A percentile compares a stretch with the other conserved stretches of the same genome.
phyloP scores from a whole-genome alignment of 2,113 vertebrate species.

The Eleginops maclovinus region DNA sequence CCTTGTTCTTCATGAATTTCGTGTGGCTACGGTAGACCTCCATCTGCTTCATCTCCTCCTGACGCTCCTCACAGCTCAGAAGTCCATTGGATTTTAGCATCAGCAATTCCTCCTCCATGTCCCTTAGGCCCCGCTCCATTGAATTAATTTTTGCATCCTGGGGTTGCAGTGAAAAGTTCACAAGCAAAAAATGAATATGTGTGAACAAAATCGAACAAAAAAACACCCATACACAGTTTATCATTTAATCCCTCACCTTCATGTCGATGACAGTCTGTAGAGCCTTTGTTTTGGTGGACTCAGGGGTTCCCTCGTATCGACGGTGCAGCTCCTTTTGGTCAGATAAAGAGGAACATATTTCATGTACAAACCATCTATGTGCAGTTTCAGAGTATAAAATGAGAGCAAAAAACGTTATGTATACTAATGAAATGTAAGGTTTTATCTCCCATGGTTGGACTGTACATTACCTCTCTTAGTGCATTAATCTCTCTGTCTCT shows the following conservation, averaged over 20 bases:
- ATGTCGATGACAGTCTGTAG: slow-evolving; percentile 98
- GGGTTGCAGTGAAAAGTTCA: neutral
- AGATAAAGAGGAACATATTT: slow-evolving; percentile 17
- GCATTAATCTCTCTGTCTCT: slow-evolving; percentile 93
- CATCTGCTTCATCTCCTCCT: slow-evolving; percentile 99
- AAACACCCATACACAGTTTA: neutral
- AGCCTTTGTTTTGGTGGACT: slow-evolving; percentile 98
- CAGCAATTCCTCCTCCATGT: slow-evolving; percentile 97
- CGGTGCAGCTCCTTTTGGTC: slow-evolving; percentile 92
- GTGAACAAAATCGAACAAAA: neutral
- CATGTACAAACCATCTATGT: neutral
- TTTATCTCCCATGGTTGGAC: neutral
- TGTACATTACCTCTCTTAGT: slow-evolving; percentile 89
- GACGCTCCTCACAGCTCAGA: slow-evolving; percentile 96
- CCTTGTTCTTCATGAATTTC: slow-evolving; percentile 99
- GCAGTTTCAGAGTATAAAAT: neutral
- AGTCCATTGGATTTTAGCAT: slow-evolving; percentile 97
- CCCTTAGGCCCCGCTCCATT: slow-evolving; percentile 94
- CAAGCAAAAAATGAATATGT: neutral
- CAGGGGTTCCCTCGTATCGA: slow-evolving; percentile 93
- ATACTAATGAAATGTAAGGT: neutral
- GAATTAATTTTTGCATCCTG: slow-evolving; percentile 98
- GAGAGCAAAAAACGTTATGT: neutral
- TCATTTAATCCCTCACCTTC: slow-evolving; percentile 86
- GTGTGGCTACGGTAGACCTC: slow-evolving; percentile 98